These are phyloP conservation scores for Hirtodrosophila confusa DNA, from an alignment of 2,888 invertebrate genomes.

Conservation along the genomic window DNA sequence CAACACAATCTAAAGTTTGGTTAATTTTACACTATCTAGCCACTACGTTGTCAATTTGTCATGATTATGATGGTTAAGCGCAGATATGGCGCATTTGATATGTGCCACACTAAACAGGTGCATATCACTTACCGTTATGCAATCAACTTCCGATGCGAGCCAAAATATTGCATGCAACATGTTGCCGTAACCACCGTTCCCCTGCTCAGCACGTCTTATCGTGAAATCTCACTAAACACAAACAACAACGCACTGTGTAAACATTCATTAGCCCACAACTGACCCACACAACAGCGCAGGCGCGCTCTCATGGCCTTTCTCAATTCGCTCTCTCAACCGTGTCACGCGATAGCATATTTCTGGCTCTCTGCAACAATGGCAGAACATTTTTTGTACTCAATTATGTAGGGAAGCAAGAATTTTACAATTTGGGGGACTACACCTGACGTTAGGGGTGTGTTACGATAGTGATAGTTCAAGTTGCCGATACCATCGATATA, in stretches of 20 bases:
- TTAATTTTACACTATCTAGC: conserved; percentile 12
- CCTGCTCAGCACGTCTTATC: neutral
- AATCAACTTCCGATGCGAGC: conserved; percentile 8
- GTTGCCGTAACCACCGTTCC: conserved; percentile 4
- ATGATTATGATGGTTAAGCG: conserved; percentile 49
- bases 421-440: no score
- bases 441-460: no score
- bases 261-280: conserved; percentile 44
- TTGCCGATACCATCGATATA: no score
- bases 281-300: conserved; percentile 61
- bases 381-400: neutral
- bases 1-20: no score
- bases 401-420: no score
- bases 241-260: conserved; percentile 47
- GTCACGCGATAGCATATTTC: no score
- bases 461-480: no score
- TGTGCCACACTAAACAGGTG: neutral
- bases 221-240: conserved; percentile 16
- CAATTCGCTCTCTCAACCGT: neutral
- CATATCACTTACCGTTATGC: conserved; percentile 21
- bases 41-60: conserved; percentile 64
- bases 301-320: conserved; percentile 44
- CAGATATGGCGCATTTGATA: neutral
- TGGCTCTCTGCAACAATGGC: no score
- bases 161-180: conserved; percentile 5